Evolutionary conservation across 2,888 invertebrate species (phyloP).

Genomic region (Cistogaster globosa): DNA sequence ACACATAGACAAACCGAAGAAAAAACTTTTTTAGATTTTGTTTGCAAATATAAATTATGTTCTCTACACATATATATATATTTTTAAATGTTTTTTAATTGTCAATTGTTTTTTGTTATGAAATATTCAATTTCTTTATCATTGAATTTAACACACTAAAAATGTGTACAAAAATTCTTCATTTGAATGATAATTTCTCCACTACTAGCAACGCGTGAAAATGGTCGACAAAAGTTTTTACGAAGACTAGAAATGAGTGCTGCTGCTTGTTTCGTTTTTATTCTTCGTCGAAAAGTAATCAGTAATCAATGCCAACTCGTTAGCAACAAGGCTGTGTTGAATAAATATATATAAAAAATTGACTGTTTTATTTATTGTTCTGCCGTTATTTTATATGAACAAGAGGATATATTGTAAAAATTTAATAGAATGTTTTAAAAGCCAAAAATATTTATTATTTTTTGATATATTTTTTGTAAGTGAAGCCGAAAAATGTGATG

Average conservation of each 20-base stretch:
- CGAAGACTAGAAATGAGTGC: constrained; percentile 58
- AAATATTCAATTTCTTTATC: constrained; percentile 53
- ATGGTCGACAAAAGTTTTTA: constrained; percentile 65
- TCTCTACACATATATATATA: constrained; percentile 4
- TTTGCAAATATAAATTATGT: constrained; percentile 26
- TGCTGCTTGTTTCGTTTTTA: constrained; percentile 29
- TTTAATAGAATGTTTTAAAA: background rate
- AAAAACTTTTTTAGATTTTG: constrained; percentile 36
- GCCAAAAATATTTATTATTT: background rate
- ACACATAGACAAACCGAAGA: constrained; percentile 52
- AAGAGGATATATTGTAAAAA: background rate
- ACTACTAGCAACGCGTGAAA: constrained; percentile 68
- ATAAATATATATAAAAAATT: background rate
- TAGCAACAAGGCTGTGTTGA: constrained; percentile 44
- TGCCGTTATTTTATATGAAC: background rate
- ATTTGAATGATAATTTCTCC: constrained; percentile 62
- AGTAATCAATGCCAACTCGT: constrained; percentile 39
- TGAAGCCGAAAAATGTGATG: background rate
- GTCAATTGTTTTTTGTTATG: constrained; percentile 60
- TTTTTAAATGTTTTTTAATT: constrained; percentile 51
- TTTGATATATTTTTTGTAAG: background rate
- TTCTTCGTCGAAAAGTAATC: constrained; percentile 28
- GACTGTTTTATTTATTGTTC: background rate
- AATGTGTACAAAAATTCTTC: constrained; percentile 56
- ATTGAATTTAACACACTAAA: constrained; percentile 53